Evolutionary conservation across 2,888 invertebrate genomes (phyloP), one percentile per base, ranked within the genome.

Genomic region (Imbricaverruca yamaguchii): DNA sequence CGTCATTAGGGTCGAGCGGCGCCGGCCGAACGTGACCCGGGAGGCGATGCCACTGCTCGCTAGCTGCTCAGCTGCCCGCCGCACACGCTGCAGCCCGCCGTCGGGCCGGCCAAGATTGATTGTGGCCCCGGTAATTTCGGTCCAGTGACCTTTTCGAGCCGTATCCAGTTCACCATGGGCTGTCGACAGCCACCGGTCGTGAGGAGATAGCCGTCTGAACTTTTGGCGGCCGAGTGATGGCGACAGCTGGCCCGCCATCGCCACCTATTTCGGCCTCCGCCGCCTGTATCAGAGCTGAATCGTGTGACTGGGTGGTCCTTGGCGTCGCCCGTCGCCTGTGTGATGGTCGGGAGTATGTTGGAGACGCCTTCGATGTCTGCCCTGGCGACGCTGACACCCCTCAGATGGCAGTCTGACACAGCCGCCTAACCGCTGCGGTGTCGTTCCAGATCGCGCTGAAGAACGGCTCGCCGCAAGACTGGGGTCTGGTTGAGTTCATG

Each of bases 401-500:
- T 39, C 39, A 39, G 39, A 39, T 39, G 39, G 4, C 39, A 39
- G 39, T 39, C 39, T 39, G 39, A 39, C 39, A 39, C 39, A 39
- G 39, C 39, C 39, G 39, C 39, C 39, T 39, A 39, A 39, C 4
- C 11, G 15, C 59, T 59, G 59, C 15, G 59, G 59, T 59, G 59
- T 74, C 69, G n/a, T 82, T 83, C 25, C 85, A 89, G 89, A 89
- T 89, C 84, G 88, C 89, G 21, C 85, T 89, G 84, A 88, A 88
- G 83, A 89, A 89, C 83, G 88, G 88, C 8, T 88, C 88, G 81
- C 88, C 89, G 12, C 87, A 89, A 81, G 89, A 89, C 81, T 89
- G 88, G 88, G 90, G 89, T 61, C 86, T 90, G 55, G 88, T 90
- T 10, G 89, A 90, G 84, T 90, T 88, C 81, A 85, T 85, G 79